Percentiles rank a stretch among this genome's conserved stretches.
Conservation (phyloP, 2,888 invertebrate species). For the Caenorhabditis sp. region DNA sequence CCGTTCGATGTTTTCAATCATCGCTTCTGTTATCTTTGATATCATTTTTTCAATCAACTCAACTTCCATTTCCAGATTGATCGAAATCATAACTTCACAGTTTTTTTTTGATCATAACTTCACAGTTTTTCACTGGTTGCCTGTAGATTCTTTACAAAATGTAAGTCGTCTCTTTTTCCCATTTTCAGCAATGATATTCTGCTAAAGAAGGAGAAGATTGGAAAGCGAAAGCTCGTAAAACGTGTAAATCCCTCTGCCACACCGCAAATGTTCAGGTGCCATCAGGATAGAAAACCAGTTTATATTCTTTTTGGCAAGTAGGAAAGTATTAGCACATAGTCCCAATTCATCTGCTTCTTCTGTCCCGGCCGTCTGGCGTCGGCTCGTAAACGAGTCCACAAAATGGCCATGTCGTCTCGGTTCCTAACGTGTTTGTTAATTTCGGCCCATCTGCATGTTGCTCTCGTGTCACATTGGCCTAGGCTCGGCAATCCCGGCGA, state of each 20-base stretch:
- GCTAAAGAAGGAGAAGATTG: background rate
- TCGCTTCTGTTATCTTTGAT: background rate
- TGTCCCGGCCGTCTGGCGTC: background rate
- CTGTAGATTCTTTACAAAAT: background rate
- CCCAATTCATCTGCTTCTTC: background rate
- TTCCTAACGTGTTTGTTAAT: slow-evolving; percentile 56
- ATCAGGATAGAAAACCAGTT: background rate
- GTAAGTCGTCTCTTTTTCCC: slow-evolving; percentile 6
- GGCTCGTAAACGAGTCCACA: slow-evolving; percentile 30
- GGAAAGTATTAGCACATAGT: slow-evolving; percentile 1
- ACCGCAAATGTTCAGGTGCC: slow-evolving; percentile 1
- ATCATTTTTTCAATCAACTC: background rate
- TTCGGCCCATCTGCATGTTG: slow-evolving; percentile 41
- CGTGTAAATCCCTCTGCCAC: slow-evolving; percentile 16
- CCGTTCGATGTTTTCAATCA: slow-evolving; percentile 6
- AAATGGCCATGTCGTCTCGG: slow-evolving; percentile 43
- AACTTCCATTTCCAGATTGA: background rate
- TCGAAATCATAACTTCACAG: background rate
- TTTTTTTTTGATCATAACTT: background rate
- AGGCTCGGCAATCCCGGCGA: slow-evolving; percentile 20
- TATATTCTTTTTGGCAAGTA: background rate
- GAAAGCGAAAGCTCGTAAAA: slow-evolving; percentile 19
- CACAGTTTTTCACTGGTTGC: background rate
- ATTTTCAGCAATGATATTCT: slow-evolving; percentile 4
- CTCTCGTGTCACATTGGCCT: slow-evolving; percentile 8